phyloP scores from a whole-genome alignment of 2,113 vertebrate genomes.

The Dipodomys spectabilis region DNA sequence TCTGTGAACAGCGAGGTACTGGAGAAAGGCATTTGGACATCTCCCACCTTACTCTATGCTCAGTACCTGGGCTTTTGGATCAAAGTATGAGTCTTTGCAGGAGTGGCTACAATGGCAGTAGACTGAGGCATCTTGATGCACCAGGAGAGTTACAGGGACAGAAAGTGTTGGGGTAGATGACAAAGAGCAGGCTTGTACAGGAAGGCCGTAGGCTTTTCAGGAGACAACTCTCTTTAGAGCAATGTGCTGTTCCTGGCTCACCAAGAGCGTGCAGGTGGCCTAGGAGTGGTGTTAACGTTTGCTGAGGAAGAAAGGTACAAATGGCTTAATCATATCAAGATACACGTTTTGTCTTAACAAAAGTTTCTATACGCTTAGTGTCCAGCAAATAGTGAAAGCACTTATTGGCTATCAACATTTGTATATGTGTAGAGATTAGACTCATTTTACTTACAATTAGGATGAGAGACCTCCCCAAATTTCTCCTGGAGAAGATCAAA shows the following conservation, averaged over 20 bases:
- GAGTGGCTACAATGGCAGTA: neutral
- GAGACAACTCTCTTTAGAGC: neutral
- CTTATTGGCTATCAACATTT: neutral
- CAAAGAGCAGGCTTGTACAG: neutral
- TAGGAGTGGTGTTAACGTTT: slow-evolving; percentile 52
- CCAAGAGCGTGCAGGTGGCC: neutral
- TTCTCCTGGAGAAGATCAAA: neutral
- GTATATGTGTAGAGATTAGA: neutral
- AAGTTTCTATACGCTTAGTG: neutral
- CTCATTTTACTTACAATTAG: neutral
- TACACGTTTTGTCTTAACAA: slow-evolving; percentile 37
- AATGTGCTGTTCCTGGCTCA: neutral
- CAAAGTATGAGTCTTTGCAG: neutral
- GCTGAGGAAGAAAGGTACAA: neutral
- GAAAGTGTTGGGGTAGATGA: neutral
- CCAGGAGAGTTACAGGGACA: neutral
- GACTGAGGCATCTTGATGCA: slow-evolving; percentile 51
- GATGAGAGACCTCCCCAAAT: neutral
- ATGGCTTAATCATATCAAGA: slow-evolving; percentile 59
- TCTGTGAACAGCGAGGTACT: neutral
- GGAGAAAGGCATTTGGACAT: neutral
- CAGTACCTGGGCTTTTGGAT: neutral
- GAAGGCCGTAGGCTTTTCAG: slow-evolving; percentile 3
- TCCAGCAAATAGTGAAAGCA: neutral
- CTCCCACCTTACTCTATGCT: neutral